phyloP scores from a whole-genome alignment of 2,113 vertebrate genomes.

The Nesogale talazaci region DNA sequence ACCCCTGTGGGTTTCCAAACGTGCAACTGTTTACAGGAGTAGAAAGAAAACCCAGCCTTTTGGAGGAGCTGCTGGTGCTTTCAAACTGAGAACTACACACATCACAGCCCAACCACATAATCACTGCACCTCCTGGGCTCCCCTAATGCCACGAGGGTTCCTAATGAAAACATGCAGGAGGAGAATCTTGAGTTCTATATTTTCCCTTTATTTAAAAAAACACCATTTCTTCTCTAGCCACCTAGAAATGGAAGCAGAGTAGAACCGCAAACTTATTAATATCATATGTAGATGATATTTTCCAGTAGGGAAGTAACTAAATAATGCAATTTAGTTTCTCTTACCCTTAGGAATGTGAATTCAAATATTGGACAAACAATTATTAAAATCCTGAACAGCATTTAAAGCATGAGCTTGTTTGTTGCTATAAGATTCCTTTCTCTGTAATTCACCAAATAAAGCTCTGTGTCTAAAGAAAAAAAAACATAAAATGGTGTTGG shows the following conservation, averaged over 20 bases:
- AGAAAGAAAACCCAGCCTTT: too few relatives aligned
- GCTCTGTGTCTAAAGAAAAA: constrained; percentile 63
- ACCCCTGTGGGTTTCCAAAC: too few relatives aligned
- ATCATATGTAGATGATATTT: constrained; percentile 29
- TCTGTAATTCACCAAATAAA: constrained; percentile 62
- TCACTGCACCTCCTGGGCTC: too few relatives aligned
- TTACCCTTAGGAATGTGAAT: constrained; percentile 54
- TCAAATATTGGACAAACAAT: constrained; percentile 47
- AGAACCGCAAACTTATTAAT: constrained; percentile 30
- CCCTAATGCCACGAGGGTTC: not conserved
- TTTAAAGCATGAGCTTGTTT: constrained; percentile 47
- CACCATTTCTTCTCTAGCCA: not conserved
- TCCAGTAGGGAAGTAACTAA: constrained; percentile 38
- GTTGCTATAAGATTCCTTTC: constrained; percentile 45
- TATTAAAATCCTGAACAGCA: constrained; percentile 64
- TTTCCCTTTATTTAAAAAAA: constrained; percentile 16
- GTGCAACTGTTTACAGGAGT: too few relatives aligned
- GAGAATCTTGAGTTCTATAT: constrained; percentile 9
- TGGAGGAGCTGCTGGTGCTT: too few relatives aligned
- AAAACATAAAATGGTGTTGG: constrained; percentile 40
- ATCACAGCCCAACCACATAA: too few relatives aligned
- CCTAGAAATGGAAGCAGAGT: constrained; percentile 45
- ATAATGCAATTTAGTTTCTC: constrained; percentile 65
- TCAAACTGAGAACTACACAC: too few relatives aligned
- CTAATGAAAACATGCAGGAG: not conserved